Base-by-base conservation (phyloP, 2,888 invertebrate species). In the Taenaris catops region DNA sequence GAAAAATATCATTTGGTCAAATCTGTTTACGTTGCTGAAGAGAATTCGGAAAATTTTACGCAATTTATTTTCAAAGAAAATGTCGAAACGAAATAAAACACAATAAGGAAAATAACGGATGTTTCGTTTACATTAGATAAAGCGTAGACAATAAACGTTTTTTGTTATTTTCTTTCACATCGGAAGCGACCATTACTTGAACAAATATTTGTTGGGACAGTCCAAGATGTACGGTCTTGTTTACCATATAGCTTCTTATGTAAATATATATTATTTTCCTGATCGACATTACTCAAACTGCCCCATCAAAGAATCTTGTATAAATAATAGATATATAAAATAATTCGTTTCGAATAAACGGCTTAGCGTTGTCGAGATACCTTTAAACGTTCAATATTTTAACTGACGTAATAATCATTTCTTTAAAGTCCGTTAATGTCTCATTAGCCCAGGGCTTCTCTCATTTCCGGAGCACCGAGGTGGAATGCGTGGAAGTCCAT, bases 141-240 rank as follows among this genome's bases (percentile, higher is more conserved):
- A 34, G 25, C 23, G 27, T 31, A 25, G 40, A 37, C 20, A 37
- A 25, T 31, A 37, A 18, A 21, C n/a, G 20, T 34, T 39, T 37
- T 27, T 28, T 29, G 24, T 32, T 43, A 27, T 35, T 41, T 34
- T 36, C 35, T 31, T 32, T 37, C 18, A 26, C 38, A 29, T 38
- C 42, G 44, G 44, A 36, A 47, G 46, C 55, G 48, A 51, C 74
- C 73, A 76, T 78, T 76, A 75, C 71, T 63, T 58, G 58, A 21
- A 38, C 58, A 64, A 75, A 78, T 63, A 70, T 78, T 76, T 68
- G 60, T 46, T 27, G 23, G 12, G 24, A 34, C 24, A 20, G 37
- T 51, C 50, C 52, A 49, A 66, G 64, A 34, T 27, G 19, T 37
- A 33, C 28, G 9, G 24, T 36, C 25, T 29, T 29, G 32, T 38